These are phyloP conservation scores for Neoarius graeffei DNA, from an alignment of 2,113 vertebrate species.

Conservation along the genomic window DNA sequence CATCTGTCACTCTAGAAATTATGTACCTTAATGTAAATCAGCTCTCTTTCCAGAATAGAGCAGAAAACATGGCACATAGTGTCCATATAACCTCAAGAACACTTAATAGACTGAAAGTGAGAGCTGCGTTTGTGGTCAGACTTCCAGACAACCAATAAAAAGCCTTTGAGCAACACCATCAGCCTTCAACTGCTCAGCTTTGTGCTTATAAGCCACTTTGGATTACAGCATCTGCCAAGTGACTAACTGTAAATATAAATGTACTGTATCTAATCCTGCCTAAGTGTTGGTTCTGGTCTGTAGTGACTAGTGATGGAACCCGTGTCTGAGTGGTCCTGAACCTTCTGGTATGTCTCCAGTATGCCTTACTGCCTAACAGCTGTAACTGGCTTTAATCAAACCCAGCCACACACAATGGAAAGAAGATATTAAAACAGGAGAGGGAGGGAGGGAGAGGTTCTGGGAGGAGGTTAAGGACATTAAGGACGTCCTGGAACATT, in stretches of 20 bases:
- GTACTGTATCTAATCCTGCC: background rate
- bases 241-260: slow-evolving; percentile 6
- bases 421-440: slow-evolving; percentile 56
- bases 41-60: background rate
- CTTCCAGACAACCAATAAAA: background rate
- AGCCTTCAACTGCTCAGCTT: background rate
- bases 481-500: slow-evolving; percentile 6
- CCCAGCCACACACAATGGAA: slow-evolving; percentile 50
- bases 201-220: background rate
- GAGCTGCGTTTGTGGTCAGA: background rate
- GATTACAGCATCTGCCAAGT: background rate
- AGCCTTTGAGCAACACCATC: background rate
- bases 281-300: background rate
- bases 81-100: background rate
- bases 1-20: background rate
- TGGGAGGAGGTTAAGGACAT: slow-evolving; percentile 6
- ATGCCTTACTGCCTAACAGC: slow-evolving; percentile 60
- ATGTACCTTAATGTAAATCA: background rate
- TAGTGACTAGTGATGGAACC: background rate
- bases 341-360: slow-evolving; percentile 59
- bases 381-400: slow-evolving; percentile 69
- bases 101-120: background rate
- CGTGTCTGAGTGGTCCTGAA: slow-evolving; percentile 53
- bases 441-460: slow-evolving; percentile 37
- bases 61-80: background rate